Percentiles rank a stretch among this genome's conserved stretches.
phyloP scores from a whole-genome alignment of 2,888 invertebrate species.

The Ichneumoninae sp. region DNA sequence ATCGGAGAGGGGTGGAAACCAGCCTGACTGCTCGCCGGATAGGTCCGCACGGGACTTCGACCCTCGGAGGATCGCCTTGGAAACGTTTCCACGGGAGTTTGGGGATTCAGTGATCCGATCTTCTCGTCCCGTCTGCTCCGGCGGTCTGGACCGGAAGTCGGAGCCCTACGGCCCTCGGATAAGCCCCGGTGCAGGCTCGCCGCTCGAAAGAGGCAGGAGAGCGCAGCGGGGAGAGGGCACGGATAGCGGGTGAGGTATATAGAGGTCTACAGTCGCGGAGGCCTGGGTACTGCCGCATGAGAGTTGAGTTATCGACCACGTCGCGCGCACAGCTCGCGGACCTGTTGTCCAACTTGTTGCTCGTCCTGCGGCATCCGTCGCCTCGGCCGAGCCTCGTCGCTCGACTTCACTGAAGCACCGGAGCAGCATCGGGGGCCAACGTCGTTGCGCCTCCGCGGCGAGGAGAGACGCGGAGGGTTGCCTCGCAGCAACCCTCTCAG shows the following conservation, averaged over 20 bases:
- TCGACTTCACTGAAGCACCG: conserved; percentile 38
- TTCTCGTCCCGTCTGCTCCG: background rate
- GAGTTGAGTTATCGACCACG: conserved; percentile 78
- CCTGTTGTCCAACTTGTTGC: conserved; percentile 84
- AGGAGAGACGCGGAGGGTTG: background rate
- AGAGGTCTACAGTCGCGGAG: conserved; percentile 10
- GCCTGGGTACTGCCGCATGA: conserved; percentile 62
- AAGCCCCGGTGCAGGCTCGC: background rate
- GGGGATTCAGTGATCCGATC: background rate
- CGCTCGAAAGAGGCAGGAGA: background rate
- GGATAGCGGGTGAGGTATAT: background rate
- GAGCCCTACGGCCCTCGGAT: background rate
- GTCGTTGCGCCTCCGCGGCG: background rate
- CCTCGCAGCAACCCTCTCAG: background rate
- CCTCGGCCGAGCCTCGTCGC: conserved; percentile 32
- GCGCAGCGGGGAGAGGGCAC: background rate
- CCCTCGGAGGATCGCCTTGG: background rate
- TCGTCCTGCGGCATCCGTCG: conserved; percentile 74
- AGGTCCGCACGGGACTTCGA: conserved; percentile 15
- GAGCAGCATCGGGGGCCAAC: background rate
- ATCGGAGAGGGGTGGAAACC: conserved; percentile 29
- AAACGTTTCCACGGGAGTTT: background rate
- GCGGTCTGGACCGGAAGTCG: background rate
- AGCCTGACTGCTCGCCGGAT: background rate
- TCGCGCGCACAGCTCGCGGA: conserved; percentile 72